Percentiles rank a stretch among this genome's conserved stretches.
These are phyloP conservation scores for Mesorhabditis belari DNA, from an alignment of 2,888 invertebrate genomes.

Conservation along the genomic window DNA sequence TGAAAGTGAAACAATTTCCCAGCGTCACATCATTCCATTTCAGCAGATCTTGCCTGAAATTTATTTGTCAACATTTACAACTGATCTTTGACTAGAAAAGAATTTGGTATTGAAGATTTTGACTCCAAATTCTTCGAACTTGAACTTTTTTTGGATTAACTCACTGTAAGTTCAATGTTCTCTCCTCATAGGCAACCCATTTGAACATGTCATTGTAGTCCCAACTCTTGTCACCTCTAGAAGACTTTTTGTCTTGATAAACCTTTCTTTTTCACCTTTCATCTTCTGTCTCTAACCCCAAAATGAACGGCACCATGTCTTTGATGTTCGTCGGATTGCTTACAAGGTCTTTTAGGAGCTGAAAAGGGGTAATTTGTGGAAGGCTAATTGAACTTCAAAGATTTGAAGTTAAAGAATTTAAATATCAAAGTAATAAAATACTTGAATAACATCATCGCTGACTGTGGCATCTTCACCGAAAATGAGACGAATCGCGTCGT, in stretches of 20 bases:
- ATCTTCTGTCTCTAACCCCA: slow-evolving; percentile 8
- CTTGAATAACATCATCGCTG: not conserved
- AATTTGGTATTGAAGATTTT: not conserved
- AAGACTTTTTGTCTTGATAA: not conserved
- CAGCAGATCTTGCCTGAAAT: slow-evolving; percentile 16
- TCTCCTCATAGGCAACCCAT: slow-evolving; percentile 34
- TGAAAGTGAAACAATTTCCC: slow-evolving; percentile 38
- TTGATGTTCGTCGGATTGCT: slow-evolving; percentile 23
- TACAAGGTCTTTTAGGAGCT: slow-evolving; percentile 27
- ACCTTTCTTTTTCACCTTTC: not conserved
- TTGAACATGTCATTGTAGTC: slow-evolving; percentile 23
- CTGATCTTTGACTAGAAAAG: no score
- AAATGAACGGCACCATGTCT: slow-evolving; percentile 34
- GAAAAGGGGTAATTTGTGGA: no score
- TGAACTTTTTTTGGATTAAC: no score
- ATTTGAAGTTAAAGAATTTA: no score
- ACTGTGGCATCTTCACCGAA: not conserved
- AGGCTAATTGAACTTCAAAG: no score
- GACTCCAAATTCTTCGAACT: no score
- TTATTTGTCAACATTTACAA: no score
- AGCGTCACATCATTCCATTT: slow-evolving; percentile 30
- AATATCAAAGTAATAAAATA: no score
- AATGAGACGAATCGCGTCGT: not conserved
- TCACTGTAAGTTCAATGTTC: slow-evolving; percentile 15
- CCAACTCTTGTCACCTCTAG: slow-evolving; percentile 25